Evolutionary conservation across 2,888 invertebrate species (phyloP), one percentile per base, ranked within the genome.

Genomic region (Myopa testacea): DNA sequence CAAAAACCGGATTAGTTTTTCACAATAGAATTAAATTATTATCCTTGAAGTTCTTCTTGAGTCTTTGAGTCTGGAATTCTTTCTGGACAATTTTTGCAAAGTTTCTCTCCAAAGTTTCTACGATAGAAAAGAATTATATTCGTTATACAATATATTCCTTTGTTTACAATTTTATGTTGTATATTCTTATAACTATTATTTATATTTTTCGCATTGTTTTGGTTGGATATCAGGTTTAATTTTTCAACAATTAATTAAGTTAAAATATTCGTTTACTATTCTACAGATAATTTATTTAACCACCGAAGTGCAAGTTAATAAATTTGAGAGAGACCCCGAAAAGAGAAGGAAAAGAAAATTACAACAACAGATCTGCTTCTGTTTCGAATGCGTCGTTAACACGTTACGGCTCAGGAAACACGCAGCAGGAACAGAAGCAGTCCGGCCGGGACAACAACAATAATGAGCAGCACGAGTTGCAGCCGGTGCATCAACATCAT

Each of bases 1-100:
- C 69, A 69, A 45, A 69, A 69, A 45, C 8, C 52, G 40, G 67
- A 67, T 67, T 38, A 67, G n/a, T 50, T 69, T 50, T 34, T 34
- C 34, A 63, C 63, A 63, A 63, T 63, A 34, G 63, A 26, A 63
- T 26, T 34, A 34, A 63, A 37, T 63, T 12, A 37, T 5, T 10
- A 37, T 50, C 69, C 19, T 16, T 63, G 37, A 3, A 4, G 4
- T 62, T 62, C 6, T 62, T 62, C n/a, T 34, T 62, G 62, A 6
- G 16, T 45, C 45, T 8, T 45, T 10, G 45, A 45, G 10, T 45
- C 45, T 45, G 26, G 26, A 26, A 26, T 26, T 2, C 12, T 58
- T 58, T 58, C 8, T n/a, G 12, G 58, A n/a, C 58, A n/a, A 58
- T 58, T 58, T 58, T 58, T 2, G n/a, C 12, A n/a, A n/a, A n/a